A percentile compares a stretch with the other conserved stretches of the same genome.
Conservation (phyloP, 2,113 vertebrate genomes). For the Erinaceus europaeus region DNA sequence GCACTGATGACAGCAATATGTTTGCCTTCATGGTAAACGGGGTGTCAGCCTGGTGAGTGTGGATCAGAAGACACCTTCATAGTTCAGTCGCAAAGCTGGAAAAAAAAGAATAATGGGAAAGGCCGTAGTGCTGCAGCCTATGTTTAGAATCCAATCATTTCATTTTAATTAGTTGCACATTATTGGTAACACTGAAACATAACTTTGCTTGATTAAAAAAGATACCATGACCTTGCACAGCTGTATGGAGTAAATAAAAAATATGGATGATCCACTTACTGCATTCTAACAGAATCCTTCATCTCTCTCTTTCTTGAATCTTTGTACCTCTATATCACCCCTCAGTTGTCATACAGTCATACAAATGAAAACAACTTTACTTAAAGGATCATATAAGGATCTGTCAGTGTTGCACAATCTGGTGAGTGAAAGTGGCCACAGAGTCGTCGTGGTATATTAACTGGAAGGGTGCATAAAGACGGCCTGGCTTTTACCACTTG, state of each 20-base stretch:
- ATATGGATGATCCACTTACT: slow-evolving; percentile 19
- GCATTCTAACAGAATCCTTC: slow-evolving; percentile 30
- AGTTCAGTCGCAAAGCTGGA: slow-evolving; percentile 65
- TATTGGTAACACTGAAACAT: slow-evolving; percentile 69
- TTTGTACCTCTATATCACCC: slow-evolving; percentile 53
- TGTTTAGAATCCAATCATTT: slow-evolving; percentile 70
- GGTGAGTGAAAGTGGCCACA: not conserved
- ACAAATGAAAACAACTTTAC: slow-evolving; percentile 49
- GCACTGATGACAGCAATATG: not conserved
- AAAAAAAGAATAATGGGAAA: slow-evolving; percentile 69
- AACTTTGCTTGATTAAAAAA: slow-evolving; percentile 59
- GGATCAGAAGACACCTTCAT: slow-evolving; percentile 60
- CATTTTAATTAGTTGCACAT: slow-evolving; percentile 71
- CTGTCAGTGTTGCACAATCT: slow-evolving; percentile 26
- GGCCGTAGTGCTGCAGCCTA: slow-evolving; percentile 57
- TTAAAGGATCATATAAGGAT: slow-evolving; percentile 41
- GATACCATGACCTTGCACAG: slow-evolving; percentile 49
- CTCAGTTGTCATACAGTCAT: slow-evolving; percentile 43
- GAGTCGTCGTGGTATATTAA: not conserved
- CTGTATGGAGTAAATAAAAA: not conserved
- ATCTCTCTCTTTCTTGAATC: not conserved
- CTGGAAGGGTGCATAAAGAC: slow-evolving; percentile 7
- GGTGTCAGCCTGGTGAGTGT: slow-evolving; percentile 46
- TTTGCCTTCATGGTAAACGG: slow-evolving; percentile 62
- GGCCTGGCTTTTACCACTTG: not conserved